Base-by-base conservation (phyloP, 92 coral and sea anemone species). In the Montipora capitata region DNA sequence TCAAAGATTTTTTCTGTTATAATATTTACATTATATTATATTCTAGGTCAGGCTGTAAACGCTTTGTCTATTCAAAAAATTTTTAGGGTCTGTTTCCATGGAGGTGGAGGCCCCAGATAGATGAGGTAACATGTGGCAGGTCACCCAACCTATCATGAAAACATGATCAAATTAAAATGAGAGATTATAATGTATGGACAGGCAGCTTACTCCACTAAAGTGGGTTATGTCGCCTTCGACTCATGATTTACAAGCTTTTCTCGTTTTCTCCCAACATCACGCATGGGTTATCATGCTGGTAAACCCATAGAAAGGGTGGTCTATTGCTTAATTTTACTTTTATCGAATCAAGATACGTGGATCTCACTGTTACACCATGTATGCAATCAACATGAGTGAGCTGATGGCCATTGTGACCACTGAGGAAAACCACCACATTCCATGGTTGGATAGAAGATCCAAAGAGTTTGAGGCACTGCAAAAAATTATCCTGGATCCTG, bases 321-420 rank as follows among this genome's bases (percentile, higher is more conserved):
- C 67, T 15, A 61, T 14, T 61, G 67, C 35, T 61, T 68, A 68
- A 68, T 17, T 15, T 17, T 61, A 61, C 67, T 68, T 68, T 39
- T 41, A 68, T 41, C 43, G 5, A 65, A 65, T 18, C 72, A 89
- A 89, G 58, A 49, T 11, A 76, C 45, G 63, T 77, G 93, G 85
- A 89, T 84, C 68, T 43, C 68, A 42, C 72, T 88, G 8, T 66
- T 88, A 14, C 88, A 76, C 54, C 89, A 84, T 49, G 89, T 89
- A 18, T 89, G 92, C 57, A 40, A 89, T 62, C 66, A 83, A 39
- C 93, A 77, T 57, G 85, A 89, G n/a, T 89, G 93, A 89, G 68
- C 63, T 15, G 89, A 76, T 14, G 93, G 93, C 12, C 57, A 59
- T 20, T 89, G 93, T 61, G 68, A 77, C 74, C 93, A 89, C 44